A percentile compares a stretch with the other conserved stretches of the same genome.
These are phyloP conservation scores for Chironex yamaguchii DNA, from an alignment of 30 jellyfish, hydroid and myxozoan species.

Conservation along the genomic window DNA sequence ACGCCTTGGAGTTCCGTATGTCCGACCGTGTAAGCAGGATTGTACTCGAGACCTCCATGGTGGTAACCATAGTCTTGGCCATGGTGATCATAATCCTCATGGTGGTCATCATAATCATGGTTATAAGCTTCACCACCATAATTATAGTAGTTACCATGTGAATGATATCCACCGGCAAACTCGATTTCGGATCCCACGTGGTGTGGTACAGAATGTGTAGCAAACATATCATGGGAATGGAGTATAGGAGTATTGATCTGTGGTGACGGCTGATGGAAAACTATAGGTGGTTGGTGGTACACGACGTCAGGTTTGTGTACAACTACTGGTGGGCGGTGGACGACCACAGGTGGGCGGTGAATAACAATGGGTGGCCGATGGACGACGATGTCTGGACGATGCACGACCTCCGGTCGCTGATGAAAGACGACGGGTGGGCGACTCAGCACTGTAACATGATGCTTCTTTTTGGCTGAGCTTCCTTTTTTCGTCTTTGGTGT, in stretches of 20 bases:
- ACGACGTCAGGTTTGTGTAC: constrained; percentile 92
- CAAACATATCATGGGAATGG: constrained; percentile 80
- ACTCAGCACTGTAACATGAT: constrained; percentile 80
- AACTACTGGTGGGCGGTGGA: constrained; percentile 92
- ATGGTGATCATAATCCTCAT: constrained; percentile 7
- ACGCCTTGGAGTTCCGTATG: neutral
- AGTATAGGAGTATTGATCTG: constrained; percentile 76
- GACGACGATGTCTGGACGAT: constrained; percentile 90
- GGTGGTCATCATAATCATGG: constrained; percentile 5
- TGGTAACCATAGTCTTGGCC: constrained; percentile 37
- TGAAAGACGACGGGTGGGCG: constrained; percentile 89
- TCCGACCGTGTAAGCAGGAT: neutral
- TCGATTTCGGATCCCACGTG: constrained; percentile 85
- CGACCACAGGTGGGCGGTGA: constrained; percentile 92
- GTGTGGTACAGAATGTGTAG: constrained; percentile 77
- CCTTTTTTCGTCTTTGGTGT: neutral
- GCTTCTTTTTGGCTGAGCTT: constrained; percentile 74
- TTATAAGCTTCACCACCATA: constrained; percentile 24
- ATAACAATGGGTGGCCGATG: constrained; percentile 94
- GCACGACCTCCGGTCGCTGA: constrained; percentile 88
- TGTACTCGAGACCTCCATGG: neutral
- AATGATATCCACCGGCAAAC: constrained; percentile 33
- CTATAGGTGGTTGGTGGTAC: constrained; percentile 91
- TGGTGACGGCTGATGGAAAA: constrained; percentile 91
- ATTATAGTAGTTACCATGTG: constrained; percentile 20